Percentiles rank a stretch among this genome's conserved stretches.
These are phyloP conservation scores for Megathymus violae DNA, from an alignment of 1,140 invertebrate species.

Conservation along the genomic window DNA sequence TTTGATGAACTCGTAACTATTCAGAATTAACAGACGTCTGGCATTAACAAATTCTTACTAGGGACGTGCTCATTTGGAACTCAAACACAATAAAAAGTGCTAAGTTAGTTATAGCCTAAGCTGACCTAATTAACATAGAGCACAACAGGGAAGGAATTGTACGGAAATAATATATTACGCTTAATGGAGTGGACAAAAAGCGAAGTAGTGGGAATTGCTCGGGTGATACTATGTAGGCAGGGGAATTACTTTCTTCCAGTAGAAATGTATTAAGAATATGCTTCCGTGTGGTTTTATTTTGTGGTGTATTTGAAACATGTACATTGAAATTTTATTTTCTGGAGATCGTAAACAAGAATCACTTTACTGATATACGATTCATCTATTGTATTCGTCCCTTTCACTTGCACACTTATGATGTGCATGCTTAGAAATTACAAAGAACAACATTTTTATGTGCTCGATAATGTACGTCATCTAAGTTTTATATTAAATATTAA, in stretches of 20 bases:
- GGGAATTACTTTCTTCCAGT: not conserved
- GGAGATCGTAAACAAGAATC: no score
- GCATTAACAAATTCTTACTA: no score
- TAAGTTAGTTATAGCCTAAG: constrained; percentile 10
- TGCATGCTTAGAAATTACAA: no score
- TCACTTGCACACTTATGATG: no score
- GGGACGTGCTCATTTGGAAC: not conserved
- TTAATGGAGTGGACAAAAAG: constrained; percentile 17
- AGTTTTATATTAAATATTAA: no score
- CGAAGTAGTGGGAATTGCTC: constrained; percentile 15
- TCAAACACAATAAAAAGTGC: constrained; percentile 1
- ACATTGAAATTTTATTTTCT: no score
- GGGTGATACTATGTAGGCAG: not conserved
- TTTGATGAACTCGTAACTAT: no score
- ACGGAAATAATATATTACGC: constrained; percentile 19
- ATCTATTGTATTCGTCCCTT: no score
- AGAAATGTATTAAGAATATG: not conserved
- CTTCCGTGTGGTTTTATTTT: not conserved
- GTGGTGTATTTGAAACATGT: not conserved
- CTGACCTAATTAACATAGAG: constrained; percentile 20
- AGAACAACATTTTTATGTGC: no score
- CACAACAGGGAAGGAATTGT: constrained; percentile 20
- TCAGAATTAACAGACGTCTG: no score
- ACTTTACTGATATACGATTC: no score
- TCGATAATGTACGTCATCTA: no score